These are phyloP conservation scores for Ctenochaetus hawaiiensis DNA, from an alignment of 2,797 vertebrate genomes.

Conservation along the genomic window DNA sequence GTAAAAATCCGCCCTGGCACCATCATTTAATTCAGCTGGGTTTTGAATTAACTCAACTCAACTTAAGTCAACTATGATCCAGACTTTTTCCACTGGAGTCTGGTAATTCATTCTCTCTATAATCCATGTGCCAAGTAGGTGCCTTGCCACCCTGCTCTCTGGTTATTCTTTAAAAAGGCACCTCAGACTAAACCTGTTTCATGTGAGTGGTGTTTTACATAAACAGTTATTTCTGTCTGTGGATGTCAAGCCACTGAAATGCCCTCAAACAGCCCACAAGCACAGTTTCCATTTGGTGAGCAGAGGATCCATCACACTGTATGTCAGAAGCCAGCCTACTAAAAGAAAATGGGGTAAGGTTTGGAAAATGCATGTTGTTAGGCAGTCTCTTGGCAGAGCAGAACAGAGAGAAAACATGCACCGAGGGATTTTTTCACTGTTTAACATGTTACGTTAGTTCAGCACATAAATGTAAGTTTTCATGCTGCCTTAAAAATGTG, in stretches of 20 bases:
- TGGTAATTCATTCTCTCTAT: constrained; percentile 26
- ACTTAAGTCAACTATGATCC: too few species aligned
- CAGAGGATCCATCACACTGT: constrained; percentile 9
- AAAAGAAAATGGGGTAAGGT: neutral
- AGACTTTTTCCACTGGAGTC: constrained; percentile 21
- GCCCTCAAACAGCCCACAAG: constrained; percentile 14
- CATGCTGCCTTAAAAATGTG: neutral
- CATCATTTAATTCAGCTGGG: neutral
- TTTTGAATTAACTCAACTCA: neutral
- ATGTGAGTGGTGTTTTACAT: constrained; percentile 35
- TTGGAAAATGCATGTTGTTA: neutral
- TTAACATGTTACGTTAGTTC: neutral
- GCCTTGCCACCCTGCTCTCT: neutral
- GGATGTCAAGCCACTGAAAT: constrained; percentile 33
- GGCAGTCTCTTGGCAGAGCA: neutral
- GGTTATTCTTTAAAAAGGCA: constrained; percentile 9
- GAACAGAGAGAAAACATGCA: neutral
- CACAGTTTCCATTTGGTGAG: constrained; percentile 26
- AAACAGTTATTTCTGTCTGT: constrained; percentile 32
- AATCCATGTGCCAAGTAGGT: neutral
- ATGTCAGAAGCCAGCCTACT: neutral
- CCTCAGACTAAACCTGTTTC: constrained; percentile 43
- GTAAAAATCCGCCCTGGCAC: constrained; percentile 19
- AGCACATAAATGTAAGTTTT: neutral
- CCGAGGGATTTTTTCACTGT: neutral